Conservation (phyloP, 1,140 invertebrate genomes). For the Berghia stephanieae region DNA sequence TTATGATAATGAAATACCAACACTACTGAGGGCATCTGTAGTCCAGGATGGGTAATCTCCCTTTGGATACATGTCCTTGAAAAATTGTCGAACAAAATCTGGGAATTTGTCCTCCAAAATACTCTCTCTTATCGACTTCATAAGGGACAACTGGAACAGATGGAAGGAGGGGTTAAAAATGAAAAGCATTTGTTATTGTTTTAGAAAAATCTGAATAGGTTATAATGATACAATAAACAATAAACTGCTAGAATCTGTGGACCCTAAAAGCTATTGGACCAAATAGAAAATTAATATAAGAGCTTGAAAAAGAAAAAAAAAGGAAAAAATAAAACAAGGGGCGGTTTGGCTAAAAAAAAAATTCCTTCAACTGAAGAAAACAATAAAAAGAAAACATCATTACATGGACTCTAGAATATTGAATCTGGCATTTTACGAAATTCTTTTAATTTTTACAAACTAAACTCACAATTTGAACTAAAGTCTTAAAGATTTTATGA, state of each 20-base stretch:
- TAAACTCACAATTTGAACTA: neutral
- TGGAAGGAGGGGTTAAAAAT: constrained; percentile 26
- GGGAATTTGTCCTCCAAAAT: constrained; percentile 84
- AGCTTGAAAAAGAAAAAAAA: neutral
- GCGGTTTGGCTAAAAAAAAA: neutral
- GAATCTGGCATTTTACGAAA: neutral
- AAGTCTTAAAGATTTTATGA: neutral
- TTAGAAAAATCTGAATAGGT: neutral
- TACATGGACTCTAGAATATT: no score
- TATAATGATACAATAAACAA: neutral
- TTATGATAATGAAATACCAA: no score
- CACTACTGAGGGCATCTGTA: constrained; percentile 72
- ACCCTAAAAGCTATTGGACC: neutral
- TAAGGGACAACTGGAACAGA: constrained; percentile 81
- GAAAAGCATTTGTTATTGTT: neutral
- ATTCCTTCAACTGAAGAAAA: no score
- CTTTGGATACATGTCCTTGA: constrained; percentile 77
- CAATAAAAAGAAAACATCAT: no score
- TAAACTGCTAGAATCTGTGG: neutral
- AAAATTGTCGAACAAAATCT: constrained; percentile 84
- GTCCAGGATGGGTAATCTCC: constrained; percentile 86
- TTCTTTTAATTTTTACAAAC: neutral
- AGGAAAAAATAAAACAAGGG: neutral
- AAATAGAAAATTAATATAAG: neutral
- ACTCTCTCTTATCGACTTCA: constrained; percentile 84